Evolutionary conservation across 2,113 vertebrate species (phyloP), one percentile per base, ranked within the genome.

Genomic region (Piliocolobus tephrosceles): DNA sequence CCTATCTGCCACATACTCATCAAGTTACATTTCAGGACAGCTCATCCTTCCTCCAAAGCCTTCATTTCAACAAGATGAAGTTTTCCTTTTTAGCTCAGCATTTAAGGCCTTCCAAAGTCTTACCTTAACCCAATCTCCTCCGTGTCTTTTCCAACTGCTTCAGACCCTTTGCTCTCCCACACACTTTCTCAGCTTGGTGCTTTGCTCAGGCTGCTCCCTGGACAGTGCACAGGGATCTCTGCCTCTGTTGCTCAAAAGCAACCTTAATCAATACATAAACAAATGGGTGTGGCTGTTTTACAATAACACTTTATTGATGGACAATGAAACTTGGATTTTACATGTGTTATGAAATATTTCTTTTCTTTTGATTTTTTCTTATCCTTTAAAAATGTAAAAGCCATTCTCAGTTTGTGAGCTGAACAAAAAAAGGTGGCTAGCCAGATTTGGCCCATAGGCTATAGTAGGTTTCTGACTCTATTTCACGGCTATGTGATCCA

Each of bases 31-130:
- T 25, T 58, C 68, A 43, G 72, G 58, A 79, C 23, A 79, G 52
- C 11, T 57, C 40, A 68, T 38, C 11, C 45, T 35, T 73, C 23
- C 38, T 87, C 40, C 58, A 91, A 45, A 85, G n/a, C 1, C 58
- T 95, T 86, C 30, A 72, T 88, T 87, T 97, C 50, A 64, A 88
- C 47, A 87, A 18, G 57, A 78, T 43, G 32, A 72, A 84, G 32
- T 86, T 82, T 11, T 72, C 75, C 14, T 40, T 66, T 81, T 92
- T 55, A 86, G 17, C 23, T 64, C 18, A 83, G 22, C 5, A n/a
- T 43, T 85, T 35, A 27, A 89, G 18, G 4, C 20, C 16, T 12
- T 90, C 82, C 68, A 32, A 22, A 45, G 35, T 32, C 72, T 43
- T 18, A 16, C 32, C 27, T 16, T 47, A 18, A 25, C 25, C n/a